These are phyloP conservation scores for Todiramphus saurophagus DNA, from an alignment of 2,113 vertebrate species.

Conservation along the genomic window DNA sequence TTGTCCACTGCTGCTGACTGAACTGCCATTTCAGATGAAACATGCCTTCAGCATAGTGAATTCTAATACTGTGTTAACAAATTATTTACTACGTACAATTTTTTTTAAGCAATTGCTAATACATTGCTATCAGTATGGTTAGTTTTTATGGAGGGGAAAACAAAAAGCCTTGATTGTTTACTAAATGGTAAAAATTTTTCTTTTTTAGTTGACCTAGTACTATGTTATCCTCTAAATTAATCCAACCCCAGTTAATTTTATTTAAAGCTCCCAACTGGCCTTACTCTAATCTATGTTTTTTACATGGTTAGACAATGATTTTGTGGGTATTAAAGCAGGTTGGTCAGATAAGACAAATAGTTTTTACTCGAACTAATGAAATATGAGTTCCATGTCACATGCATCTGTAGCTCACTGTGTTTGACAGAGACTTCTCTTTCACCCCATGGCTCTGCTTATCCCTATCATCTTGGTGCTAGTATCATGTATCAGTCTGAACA, in stretches of 20 bases:
- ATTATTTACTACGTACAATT: neutral
- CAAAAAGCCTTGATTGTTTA: neutral
- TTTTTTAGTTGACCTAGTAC: neutral
- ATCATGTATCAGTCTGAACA: neutral
- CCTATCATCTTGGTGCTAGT: neutral
- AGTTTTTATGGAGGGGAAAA: neutral
- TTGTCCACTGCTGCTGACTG: neutral
- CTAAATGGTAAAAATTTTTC: neutral
- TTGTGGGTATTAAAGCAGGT: neutral
- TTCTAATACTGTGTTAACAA: neutral
- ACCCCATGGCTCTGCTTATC: neutral
- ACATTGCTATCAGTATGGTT: neutral
- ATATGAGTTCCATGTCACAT: rapidly evolving
- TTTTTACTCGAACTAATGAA: neutral
- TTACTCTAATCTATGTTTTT: neutral
- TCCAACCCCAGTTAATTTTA: neutral
- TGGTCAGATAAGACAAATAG: neutral
- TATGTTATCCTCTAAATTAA: neutral
- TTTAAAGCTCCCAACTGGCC: neutral
- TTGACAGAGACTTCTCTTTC: neutral
- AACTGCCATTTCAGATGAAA: neutral
- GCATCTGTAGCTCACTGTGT: neutral
- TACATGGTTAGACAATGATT: neutral
- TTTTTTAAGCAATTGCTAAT: neutral
- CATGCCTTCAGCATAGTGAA: neutral